Evolutionary conservation across 2,113 vertebrate species (phyloP), one percentile per base, ranked within the genome.

Genomic region (Nothocercus julius): DNA sequence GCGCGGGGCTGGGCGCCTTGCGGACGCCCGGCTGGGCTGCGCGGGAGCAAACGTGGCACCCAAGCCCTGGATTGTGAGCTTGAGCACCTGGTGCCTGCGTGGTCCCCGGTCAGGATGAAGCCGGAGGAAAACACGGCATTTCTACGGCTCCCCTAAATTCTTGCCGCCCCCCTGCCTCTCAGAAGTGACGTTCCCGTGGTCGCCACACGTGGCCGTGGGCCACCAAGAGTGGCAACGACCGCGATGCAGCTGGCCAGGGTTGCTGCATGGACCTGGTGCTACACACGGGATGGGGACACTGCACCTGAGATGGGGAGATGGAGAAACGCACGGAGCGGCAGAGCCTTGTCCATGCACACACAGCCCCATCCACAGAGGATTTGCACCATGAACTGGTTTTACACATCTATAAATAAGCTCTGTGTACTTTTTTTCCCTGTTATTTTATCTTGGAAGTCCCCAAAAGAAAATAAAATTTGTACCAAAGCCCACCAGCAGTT

Each of bases 181-280:
- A 1, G 15, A 9, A 32, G 54, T 18, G 54, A 14, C 15, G 5
- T 8, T 79, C 62, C 67, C 42, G 44, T 61, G 32, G 59, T 20
- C 8, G 61, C 40, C 18, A 21, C 3, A 1, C 5, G 1, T 51
- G 20, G 1, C 38, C 7, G 0, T 1, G 11, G 22, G 13, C 2
- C 76, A 56, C 17, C 5, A 51, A 64, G 79, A 66, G 79, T 5
- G 6, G 54, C 1, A 5, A 9, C 1, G 49, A 61, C 51, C 68
- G 17, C 21, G 68, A 58, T n/a, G 75, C 75, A 56, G 70, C 87
- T n/a, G 9, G n/a, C 24, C 45, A 72, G 42, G 56, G 73, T 17
- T 40, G 62, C 4, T 21, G 58, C 8, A 30, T 17, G 15, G 22
- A 25, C 53, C 53, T 28, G 59, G 19, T n/a, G 11, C 59, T 13